Evolutionary conservation across 2,888 invertebrate species (phyloP), one percentile per base, ranked within the genome.

Genomic region (Brachyptera putata): DNA sequence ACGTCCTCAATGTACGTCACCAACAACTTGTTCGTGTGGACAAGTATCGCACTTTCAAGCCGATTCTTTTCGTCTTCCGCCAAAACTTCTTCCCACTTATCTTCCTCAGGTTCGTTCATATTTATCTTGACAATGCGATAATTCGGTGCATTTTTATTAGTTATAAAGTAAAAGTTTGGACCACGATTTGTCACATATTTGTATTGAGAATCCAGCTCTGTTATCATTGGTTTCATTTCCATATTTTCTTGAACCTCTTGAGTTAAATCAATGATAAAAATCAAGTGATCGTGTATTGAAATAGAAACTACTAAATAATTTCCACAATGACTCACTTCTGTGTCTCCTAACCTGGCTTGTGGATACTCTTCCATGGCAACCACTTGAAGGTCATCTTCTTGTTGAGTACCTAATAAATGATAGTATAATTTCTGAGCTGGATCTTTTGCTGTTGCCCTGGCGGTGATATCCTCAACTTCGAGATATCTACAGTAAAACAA

Each of bases 351-450:
- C n/a, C n/a, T n/a, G n/a, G n/a, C n/a, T n/a, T n/a, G n/a, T n/a
- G n/a, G n/a, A n/a, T n/a, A n/a, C n/a, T n/a, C n/a, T n/a, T n/a
- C n/a, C 76, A 95, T 94, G 73, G 96, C 93, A 0, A 89, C 90
- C 11, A 88, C 89, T 55, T 95, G 75, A 43, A 95, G 80, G 78
- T 98, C 98, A 56, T 93, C 84, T 0, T 83, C 78, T 73, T 96
- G 95, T 11, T 85, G 79, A 30, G 95, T 93, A 68, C 92, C 90
- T 61, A 99, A 74, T 58, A 82, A 77, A 75, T 99, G 99, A 77
- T 93, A 99, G 74, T 86, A 96, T 43, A 99, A 78, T 73, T 96
- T 96, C 76, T 98, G 97, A n/a, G n/a, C n/a, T n/a, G n/a, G n/a
- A n/a, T n/a, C n/a, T n/a, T n/a, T n/a, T n/a, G n/a, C n/a, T n/a